Evolutionary conservation across 2,797 vertebrate genomes (phyloP), one percentile per base, ranked within the genome.

Genomic region (Semaprochilodus insignis): DNA sequence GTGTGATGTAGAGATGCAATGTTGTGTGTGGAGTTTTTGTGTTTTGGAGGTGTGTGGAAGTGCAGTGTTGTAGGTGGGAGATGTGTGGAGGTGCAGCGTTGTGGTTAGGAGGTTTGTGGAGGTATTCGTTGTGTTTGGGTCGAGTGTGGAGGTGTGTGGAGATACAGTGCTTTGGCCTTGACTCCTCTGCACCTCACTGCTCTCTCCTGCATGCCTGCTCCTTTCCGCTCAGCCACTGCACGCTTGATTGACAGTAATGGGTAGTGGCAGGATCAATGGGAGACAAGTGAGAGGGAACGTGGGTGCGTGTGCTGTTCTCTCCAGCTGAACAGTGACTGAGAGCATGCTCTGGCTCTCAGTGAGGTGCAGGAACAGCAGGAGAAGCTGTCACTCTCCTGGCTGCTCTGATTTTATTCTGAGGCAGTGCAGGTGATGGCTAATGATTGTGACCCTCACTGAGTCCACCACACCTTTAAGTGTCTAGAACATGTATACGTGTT

Each of bases 211-310:
- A 78, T 59, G 16, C 59, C 52, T 82, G 89, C 89, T 84, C 84
- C 23, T 57, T 85, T 91, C 92, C 67, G 79, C 82, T 77, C 88
- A 92, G 90, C 92, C 87, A 79, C 76, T 70, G 87, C 86, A 17
- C 82, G 44, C 72, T 90, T 94, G 93, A 95, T 94, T 95, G 94
- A 95, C 92, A 93, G 92, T 95, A 94, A 95, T 94, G 90, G 92
- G 90, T 94, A 95, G 91, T 95, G 94, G 93, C 94, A 95, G 93
- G 92, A 93, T 94, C 91, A 91, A 94, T 93, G 90, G 90, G 88
- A 91, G 91, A 93, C 93, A 93, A 93, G 91, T 91, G 91, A 91
- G 89, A 85, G 87, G 89, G 87, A 66, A 76, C 66, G 87, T 80
- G 85, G 63, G 86, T 86, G 87, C 74, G 74, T 75, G 91, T 92